Evolutionary conservation across 2,888 invertebrate species (phyloP).

Genomic region (Panzeria rudis): DNA sequence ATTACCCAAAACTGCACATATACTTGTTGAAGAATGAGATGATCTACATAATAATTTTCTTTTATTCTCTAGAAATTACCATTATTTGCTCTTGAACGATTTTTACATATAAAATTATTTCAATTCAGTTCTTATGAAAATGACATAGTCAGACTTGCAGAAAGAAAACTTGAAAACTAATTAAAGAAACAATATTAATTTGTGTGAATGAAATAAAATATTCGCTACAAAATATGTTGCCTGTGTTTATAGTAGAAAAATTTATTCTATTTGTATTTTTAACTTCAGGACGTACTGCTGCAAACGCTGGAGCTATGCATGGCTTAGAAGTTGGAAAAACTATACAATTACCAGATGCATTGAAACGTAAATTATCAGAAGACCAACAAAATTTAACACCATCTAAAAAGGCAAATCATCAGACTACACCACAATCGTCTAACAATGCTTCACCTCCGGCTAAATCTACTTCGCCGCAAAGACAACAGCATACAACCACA

Average conservation of each 20-base stretch:
- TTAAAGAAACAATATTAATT: no score
- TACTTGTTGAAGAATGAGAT: background rate
- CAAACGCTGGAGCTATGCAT: slow-evolving; percentile 64
- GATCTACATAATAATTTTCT: no score
- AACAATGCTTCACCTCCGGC: slow-evolving; percentile 59
- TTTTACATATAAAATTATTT: no score
- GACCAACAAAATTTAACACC: slow-evolving; percentile 73
- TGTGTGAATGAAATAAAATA: no score
- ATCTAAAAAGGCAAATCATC: slow-evolving; percentile 62
- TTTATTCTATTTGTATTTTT: background rate
- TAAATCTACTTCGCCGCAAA: slow-evolving; percentile 72
- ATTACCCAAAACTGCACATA: no score
- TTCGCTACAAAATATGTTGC: no score
- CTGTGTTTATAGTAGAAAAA: no score
- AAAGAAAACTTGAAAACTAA: no score
- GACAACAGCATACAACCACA: slow-evolving; percentile 76
- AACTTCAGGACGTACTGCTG: slow-evolving; percentile 62
- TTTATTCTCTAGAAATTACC: no score
- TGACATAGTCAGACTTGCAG: no score
- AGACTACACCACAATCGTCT: slow-evolving; percentile 49
- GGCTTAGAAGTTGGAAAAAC: slow-evolving; percentile 76
- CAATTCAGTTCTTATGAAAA: no score
- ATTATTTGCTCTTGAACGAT: no score
- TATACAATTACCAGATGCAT: slow-evolving; percentile 79
- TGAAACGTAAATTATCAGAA: slow-evolving; percentile 80